These are phyloP conservation scores for Muscicapa striata DNA, from an alignment of 2,797 vertebrate species.

Conservation along the genomic window DNA sequence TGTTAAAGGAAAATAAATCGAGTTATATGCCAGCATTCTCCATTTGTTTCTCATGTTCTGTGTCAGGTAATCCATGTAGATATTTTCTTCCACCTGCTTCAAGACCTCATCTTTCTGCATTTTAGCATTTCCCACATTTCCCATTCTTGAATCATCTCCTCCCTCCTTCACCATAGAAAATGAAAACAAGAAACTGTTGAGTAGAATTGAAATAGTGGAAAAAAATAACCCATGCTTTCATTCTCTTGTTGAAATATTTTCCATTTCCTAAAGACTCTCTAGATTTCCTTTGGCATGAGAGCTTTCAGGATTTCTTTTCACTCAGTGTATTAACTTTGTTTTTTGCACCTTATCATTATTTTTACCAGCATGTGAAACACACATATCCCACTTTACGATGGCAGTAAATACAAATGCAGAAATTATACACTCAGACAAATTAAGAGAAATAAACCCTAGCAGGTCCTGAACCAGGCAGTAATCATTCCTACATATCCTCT, in stretches of 20 bases:
- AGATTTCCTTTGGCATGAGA: not conserved
- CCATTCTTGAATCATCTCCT: not conserved
- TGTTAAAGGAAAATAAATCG: conserved; percentile 48
- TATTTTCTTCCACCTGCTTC: conserved; percentile 44
- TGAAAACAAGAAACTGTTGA: not conserved
- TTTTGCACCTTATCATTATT: conserved; percentile 39
- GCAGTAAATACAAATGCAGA: conserved; percentile 60
- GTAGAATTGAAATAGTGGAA: not conserved
- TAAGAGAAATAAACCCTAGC: conserved; percentile 50
- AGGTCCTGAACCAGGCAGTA: conserved; percentile 47
- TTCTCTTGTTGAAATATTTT: conserved; percentile 5
- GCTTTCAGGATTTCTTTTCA: conserved; percentile 37
- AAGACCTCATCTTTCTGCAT: not conserved
- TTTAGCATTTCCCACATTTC: conserved; percentile 16
- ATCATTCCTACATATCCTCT: conserved; percentile 64
- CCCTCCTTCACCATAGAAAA: not conserved
- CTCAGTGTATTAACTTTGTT: conserved; percentile 47
- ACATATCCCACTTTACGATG: conserved; percentile 31
- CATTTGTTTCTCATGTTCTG: conserved; percentile 4
- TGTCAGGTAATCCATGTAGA: conserved; percentile 50
- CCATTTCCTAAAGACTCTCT: not conserved
- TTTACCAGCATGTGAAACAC: conserved; percentile 36
- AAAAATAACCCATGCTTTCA: not conserved
- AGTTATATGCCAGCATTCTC: not conserved
- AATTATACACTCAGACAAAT: conserved; percentile 53